A percentile compares a stretch with the other conserved stretches of the same genome.
Conservation (phyloP, 2,113 vertebrate genomes). For the Martes martes region DNA sequence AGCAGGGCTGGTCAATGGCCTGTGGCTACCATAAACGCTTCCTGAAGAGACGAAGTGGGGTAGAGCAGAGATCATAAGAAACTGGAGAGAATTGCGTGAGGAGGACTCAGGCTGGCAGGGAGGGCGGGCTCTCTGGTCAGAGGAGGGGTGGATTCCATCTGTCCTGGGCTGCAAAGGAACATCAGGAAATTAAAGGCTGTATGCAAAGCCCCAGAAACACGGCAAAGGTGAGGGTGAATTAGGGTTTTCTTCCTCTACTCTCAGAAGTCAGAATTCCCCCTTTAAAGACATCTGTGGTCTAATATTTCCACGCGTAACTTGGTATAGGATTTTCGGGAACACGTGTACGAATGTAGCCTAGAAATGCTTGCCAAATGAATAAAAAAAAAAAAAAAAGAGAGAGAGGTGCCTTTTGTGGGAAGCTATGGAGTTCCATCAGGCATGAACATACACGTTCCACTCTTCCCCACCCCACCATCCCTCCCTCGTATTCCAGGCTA, state of each 20-base stretch:
- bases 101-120: not conserved
- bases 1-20: not conserved
- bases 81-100: not conserved
- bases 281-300: not conserved
- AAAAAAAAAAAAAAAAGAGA: not conserved
- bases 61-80: not conserved
- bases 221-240: not conserved
- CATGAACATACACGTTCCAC: not conserved
- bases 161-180: not conserved
- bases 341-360: not conserved
- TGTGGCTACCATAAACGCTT: not conserved
- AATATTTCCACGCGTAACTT: not conserved
- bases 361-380: not conserved
- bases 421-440: not conserved
- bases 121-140: not conserved
- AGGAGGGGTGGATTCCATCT: not conserved
- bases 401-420: not conserved
- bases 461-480: not conserved
- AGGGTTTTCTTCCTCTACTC: not conserved
- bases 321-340: not conserved
- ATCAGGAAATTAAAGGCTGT: not conserved
- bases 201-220: not conserved
- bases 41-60: not conserved
- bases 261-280: not conserved
- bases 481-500: not conserved